These are phyloP conservation scores for Semaprochilodus insignis DNA, from an alignment of 2,797 vertebrate genomes.

Conservation along the genomic window DNA sequence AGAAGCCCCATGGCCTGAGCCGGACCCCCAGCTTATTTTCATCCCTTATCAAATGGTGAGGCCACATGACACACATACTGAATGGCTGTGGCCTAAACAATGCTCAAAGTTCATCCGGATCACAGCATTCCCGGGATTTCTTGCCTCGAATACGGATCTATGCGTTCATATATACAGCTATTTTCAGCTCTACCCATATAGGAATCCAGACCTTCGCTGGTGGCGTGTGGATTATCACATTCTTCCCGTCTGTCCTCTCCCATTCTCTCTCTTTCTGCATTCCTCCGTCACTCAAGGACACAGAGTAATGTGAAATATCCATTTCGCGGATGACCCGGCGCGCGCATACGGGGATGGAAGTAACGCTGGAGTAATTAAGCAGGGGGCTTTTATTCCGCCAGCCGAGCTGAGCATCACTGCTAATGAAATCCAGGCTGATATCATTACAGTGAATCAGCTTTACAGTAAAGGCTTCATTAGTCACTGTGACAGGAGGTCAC, in stretches of 20 bases:
- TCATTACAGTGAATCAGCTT: constrained; percentile 37
- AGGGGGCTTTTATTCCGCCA: constrained; percentile 16
- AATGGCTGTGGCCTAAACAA: no score
- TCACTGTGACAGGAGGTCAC: neutral
- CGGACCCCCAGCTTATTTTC: no score
- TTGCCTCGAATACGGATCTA: no score
- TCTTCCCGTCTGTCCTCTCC: neutral
- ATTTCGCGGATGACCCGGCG: no score
- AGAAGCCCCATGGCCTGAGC: no score
- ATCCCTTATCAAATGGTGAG: no score
- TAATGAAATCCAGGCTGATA: constrained; percentile 38
- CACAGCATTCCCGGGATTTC: no score
- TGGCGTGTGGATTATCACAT: no score
- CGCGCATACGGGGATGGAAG: neutral
- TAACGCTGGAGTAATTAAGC: constrained; percentile 20
- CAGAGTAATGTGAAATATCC: neutral
- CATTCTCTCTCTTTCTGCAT: constrained; percentile 1
- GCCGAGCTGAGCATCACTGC: neutral
- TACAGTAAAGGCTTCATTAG: constrained; percentile 4
- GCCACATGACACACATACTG: no score
- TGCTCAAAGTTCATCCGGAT: no score
- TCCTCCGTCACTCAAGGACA: neutral
- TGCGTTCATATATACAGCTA: no score
- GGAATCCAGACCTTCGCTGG: neutral
- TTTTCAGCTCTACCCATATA: neutral